Evolutionary conservation across 2,797 vertebrate species (phyloP).

Genomic region (Heterohyrax brucei): DNA sequence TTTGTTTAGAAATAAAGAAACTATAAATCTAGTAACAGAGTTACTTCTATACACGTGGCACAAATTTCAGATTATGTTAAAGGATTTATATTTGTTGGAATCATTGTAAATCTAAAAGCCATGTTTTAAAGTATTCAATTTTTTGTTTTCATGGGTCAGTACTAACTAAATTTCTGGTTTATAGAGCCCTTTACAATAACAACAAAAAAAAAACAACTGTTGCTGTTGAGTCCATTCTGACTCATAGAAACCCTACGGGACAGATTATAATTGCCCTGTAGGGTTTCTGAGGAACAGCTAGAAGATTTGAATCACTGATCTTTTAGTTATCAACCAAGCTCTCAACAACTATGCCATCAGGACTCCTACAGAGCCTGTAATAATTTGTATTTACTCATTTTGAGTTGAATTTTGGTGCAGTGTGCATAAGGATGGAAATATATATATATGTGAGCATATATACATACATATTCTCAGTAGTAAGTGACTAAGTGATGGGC

Average conservation of each 20-base stretch:
- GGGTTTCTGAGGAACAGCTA: too few species aligned
- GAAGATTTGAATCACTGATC: too few species aligned
- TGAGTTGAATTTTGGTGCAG: neutral
- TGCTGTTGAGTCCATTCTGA: too few species aligned
- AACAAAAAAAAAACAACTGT: too few species aligned
- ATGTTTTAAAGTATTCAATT: neutral
- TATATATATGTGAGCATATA: neutral
- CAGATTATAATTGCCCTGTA: too few species aligned
- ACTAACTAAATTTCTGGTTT: constrained; percentile 6
- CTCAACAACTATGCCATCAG: too few species aligned
- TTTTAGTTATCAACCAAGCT: too few species aligned
- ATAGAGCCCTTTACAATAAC: neutral
- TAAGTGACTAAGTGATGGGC: constrained; percentile 67
- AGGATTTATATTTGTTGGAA: neutral
- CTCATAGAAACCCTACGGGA: too few species aligned
- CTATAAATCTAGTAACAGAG: neutral
- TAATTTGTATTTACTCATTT: constrained; percentile 4
- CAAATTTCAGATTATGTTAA: neutral
- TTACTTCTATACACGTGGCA: neutral
- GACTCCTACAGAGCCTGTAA: neutral
- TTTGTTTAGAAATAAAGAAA: constrained; percentile 62
- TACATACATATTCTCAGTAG: constrained; percentile 54
- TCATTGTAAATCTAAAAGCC: neutral
- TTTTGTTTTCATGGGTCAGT: neutral
- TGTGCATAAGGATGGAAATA: neutral